A percentile compares a stretch with the other conserved stretches of the same genome.
Conservation (phyloP, 2,797 vertebrate species). For the Geotria australis region DNA sequence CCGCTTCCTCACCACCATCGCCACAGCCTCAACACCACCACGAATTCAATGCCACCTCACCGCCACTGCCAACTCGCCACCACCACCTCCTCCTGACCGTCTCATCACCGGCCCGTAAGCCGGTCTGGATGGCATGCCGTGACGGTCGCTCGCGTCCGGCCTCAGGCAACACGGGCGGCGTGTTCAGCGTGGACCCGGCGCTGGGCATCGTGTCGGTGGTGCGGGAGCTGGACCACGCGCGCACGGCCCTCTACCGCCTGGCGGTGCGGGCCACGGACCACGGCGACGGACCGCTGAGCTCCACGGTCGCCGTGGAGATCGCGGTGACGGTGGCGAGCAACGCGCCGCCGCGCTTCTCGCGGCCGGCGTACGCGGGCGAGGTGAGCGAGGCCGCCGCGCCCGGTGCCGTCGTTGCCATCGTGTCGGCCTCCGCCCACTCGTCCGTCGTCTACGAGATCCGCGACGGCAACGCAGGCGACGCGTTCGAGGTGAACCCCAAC, state of each 20-base stretch:
- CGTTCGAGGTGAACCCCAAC: conserved; percentile 67
- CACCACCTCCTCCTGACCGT: too few species aligned
- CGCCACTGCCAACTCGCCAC: too few species aligned
- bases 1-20: too few species aligned
- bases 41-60: too few species aligned
- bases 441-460: conserved; percentile 62
- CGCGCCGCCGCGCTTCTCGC: conserved; percentile 50
- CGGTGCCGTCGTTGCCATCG: conserved; percentile 44
- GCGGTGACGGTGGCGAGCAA: conserved; percentile 71
- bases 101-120: too few species aligned
- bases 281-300: conserved; percentile 45
- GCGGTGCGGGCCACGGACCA: conserved; percentile 53
- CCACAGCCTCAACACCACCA: too few species aligned
- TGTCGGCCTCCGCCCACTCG: conserved; percentile 60
- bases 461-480: conserved; percentile 28
- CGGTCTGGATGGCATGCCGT: too few species aligned
- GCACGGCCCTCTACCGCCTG: conserved; percentile 55
- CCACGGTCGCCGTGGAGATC: conserved; percentile 50
- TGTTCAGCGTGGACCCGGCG: conserved; percentile 61
- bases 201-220: conserved; percentile 60
- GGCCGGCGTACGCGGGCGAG: conserved; percentile 60
- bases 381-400: conserved; percentile 41
- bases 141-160: conserved; percentile 1
- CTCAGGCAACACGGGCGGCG: conserved; percentile 57
- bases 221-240: conserved; percentile 47